Evolutionary conservation across 1,140 invertebrate genomes (phyloP), one percentile per base, ranked within the genome.

Genomic region (Anastrepha obliqua): DNA sequence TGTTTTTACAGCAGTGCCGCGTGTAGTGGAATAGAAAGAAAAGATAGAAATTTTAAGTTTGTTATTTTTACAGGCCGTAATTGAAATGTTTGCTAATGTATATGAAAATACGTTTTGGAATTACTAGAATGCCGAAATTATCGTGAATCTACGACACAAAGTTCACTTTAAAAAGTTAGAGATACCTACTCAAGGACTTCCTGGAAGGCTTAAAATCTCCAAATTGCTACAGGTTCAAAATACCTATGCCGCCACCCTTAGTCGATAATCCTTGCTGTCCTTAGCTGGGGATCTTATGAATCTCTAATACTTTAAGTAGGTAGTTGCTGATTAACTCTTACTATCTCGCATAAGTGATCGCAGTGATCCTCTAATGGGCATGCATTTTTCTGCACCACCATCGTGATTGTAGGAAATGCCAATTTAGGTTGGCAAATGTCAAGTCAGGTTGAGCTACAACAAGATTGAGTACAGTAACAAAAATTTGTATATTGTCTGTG

Each of bases 1-100:
- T 81, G 74, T 81, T 81, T 81, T 81, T 81, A 81, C 74, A 81
- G 74, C 74, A 58, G 74, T 29, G 8, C n/a, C 17, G 15, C 20
- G 47, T 51, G 17, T n/a, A 11, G 7, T 51, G 74, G n/a, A 55
- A 81, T 47, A 58, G 51, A 2, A 9, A 6, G 47, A 58, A 20
- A 9, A 58, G 17, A 58, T 4, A 58, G 17, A 58, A 58, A 81
- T 55, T 81, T 51, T 81, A 81, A 81, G 47, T 81, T 81, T 81
- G 74, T 81, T 81, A 81, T 81, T 55, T 17, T 55, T 13, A 55
- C 51, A 9, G 7, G 1, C 74, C 2, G 20, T 55, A 81, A 81
- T 58, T 58, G 55, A 58, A 0, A 58, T 58, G 44, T 74, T 81
- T 13, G 47, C 47, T 81, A 29, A 81, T 20, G n/a, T n/a, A 11